Conservation (phyloP, 2,113 vertebrate species). For the Ceyx cyanopectus region DNA sequence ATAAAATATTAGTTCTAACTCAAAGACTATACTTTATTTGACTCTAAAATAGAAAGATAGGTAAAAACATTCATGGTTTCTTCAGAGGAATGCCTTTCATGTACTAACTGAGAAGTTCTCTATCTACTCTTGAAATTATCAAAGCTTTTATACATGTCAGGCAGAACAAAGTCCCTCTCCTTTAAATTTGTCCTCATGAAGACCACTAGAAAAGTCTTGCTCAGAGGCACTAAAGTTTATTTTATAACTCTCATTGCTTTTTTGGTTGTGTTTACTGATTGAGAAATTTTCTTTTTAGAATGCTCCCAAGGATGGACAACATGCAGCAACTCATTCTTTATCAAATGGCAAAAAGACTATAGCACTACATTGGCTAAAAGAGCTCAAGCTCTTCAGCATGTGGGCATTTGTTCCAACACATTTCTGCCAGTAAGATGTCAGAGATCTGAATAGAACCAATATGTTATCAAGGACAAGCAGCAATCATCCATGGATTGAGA, state of each 20-base stretch:
- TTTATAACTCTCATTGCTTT: background rate
- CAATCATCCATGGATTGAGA: background rate
- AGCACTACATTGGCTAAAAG: background rate
- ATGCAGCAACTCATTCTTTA: background rate
- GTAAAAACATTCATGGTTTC: background rate
- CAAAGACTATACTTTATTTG: background rate
- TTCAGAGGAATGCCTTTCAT: background rate
- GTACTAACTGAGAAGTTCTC: background rate
- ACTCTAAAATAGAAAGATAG: background rate
- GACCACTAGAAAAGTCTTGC: background rate
- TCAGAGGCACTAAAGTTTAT: background rate
- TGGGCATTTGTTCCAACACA: background rate
- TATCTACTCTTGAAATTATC: background rate
- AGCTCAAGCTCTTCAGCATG: background rate
- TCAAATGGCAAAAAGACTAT: background rate
- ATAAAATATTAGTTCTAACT: background rate
- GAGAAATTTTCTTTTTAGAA: background rate
- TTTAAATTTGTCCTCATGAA: background rate
- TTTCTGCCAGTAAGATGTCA: background rate
- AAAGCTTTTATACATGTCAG: background rate
- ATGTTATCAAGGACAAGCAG: background rate
- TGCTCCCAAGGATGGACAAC: background rate
- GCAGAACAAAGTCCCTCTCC: background rate
- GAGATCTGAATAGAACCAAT: background rate
- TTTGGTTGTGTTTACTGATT: background rate